These are phyloP conservation scores for Taxidea taxus DNA, from an alignment of 2,113 vertebrate species.

Conservation along the genomic window DNA sequence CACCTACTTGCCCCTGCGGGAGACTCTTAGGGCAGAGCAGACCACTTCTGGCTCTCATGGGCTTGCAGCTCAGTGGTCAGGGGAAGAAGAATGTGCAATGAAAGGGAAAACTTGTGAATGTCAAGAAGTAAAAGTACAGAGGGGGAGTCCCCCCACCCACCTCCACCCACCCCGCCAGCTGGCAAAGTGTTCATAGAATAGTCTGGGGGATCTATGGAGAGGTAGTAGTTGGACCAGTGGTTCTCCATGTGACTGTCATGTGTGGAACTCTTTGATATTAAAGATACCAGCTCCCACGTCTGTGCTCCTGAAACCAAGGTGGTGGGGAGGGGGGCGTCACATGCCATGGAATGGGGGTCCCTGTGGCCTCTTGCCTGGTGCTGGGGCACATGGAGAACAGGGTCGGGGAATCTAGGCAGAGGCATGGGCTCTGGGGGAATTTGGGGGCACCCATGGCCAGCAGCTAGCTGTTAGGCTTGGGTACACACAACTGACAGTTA, in stretches of 20 bases:
- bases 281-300: rapidly evolving
- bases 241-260: background rate
- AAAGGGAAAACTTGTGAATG: background rate
- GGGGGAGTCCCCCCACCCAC: too few relatives aligned
- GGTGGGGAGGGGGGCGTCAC: rapidly evolving
- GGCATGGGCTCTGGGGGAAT: rapidly evolving
- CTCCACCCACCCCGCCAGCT: background rate
- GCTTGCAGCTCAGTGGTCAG: background rate
- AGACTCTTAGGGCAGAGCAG: background rate
- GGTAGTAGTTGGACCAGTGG: background rate
- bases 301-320: background rate
- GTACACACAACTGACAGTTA: too few relatives aligned
- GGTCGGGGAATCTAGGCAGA: background rate
- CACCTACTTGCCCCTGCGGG: background rate
- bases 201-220: background rate
- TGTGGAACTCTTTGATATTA: background rate
- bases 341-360: too few relatives aligned
- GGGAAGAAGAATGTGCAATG: background rate
- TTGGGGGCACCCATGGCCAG: background rate
- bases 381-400: background rate
- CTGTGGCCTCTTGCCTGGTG: rapidly evolving
- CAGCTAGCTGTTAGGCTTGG: background rate
- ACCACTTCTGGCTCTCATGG: too few relatives aligned
- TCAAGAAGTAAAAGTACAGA: background rate
- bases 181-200: background rate